Conservation (phyloP, 2,113 vertebrate genomes). For the Heterochromis multidens region DNA sequence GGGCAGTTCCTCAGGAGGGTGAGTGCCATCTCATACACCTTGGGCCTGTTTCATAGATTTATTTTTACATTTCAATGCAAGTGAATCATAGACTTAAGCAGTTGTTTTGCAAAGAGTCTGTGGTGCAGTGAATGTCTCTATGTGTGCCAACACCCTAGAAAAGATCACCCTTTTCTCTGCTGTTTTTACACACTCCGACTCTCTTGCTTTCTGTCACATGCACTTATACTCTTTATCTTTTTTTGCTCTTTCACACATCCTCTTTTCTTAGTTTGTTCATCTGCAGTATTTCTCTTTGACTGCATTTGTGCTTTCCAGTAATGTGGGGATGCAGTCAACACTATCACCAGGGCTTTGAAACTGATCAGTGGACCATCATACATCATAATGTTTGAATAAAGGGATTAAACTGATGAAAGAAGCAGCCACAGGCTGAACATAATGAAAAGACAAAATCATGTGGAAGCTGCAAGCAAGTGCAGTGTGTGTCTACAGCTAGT, state of each 20-base stretch:
- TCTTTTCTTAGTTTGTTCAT: neutral
- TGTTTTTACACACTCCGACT: neutral
- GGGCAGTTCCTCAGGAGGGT: neutral
- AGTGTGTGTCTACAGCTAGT: neutral
- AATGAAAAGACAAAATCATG: constrained; percentile 24
- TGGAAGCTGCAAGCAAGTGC: neutral
- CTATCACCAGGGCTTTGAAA: constrained; percentile 35
- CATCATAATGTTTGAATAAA: constrained; percentile 43
- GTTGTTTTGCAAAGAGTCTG: neutral
- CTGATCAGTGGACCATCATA: constrained; percentile 32
- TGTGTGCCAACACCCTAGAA: neutral
- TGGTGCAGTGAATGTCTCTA: neutral
- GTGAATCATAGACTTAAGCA: neutral
- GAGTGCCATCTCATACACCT: neutral
- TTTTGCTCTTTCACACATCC: neutral
- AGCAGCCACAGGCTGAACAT: neutral
- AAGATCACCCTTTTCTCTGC: neutral
- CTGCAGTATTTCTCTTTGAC: neutral
- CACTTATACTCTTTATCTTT: neutral
- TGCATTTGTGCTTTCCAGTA: constrained; percentile 20
- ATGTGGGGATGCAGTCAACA: constrained; percentile 16
- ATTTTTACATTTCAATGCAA: neutral
- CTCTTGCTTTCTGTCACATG: constrained; percentile 7
- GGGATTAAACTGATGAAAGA: constrained; percentile 46
- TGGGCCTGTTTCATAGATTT: neutral